phyloP scores from a whole-genome alignment of 2,113 vertebrate species.

The Gymnogyps californianus region DNA sequence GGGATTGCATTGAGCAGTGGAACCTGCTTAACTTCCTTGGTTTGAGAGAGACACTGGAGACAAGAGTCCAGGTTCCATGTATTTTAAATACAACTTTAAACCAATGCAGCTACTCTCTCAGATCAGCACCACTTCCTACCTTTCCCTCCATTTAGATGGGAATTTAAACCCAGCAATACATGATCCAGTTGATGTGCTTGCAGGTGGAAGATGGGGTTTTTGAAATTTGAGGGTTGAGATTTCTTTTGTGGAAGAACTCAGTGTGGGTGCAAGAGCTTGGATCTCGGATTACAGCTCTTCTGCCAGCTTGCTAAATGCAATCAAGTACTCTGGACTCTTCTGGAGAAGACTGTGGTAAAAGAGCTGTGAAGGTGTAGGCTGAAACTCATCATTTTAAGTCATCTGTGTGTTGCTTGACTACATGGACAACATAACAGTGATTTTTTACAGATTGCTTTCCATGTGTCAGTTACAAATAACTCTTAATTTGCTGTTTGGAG shows the following conservation, averaged over 20 bases:
- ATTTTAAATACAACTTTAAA: not conserved
- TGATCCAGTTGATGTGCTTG: not conserved
- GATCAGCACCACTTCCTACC: not conserved
- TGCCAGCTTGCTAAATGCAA: not conserved
- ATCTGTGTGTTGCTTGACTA: not conserved
- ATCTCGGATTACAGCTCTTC: not conserved
- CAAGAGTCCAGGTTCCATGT: not conserved
- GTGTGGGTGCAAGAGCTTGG: not conserved
- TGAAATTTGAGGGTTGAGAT: not conserved
- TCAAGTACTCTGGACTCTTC: not conserved
- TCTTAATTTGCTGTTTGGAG: not conserved
- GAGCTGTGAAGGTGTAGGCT: not conserved
- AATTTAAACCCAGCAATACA: conserved; percentile 7
- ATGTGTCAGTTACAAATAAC: not conserved
- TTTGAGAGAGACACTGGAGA: not conserved
- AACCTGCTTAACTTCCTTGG: not conserved
- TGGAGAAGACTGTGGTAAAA: not conserved
- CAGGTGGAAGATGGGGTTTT: not conserved
- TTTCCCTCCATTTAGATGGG: not conserved
- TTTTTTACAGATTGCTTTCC: not conserved
- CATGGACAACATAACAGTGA: not conserved
- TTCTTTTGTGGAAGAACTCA: not conserved
- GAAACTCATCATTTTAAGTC: not conserved
- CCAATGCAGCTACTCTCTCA: not conserved
- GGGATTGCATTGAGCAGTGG: not conserved